phyloP scores from a whole-genome alignment of 2,113 vertebrate genomes.

The Hipposideros armiger region DNA sequence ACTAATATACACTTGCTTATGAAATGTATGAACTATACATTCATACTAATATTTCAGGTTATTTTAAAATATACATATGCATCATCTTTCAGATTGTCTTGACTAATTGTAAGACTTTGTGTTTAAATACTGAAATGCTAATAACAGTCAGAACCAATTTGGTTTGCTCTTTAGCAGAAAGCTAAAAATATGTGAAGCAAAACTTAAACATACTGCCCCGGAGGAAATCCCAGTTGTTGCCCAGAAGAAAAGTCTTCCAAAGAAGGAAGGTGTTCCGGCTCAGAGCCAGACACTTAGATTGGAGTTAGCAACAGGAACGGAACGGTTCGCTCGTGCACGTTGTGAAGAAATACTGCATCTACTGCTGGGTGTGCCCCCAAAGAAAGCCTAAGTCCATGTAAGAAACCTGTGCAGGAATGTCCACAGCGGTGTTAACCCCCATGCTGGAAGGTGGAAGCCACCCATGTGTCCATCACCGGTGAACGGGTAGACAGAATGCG shows the following conservation, averaged over 20 bases:
- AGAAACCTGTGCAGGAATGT: too few relatives aligned
- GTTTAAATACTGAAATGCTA: conserved; percentile 3
- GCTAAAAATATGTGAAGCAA: background rate
- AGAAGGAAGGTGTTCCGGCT: background rate
- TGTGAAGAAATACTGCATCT: background rate
- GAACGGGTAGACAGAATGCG: too few relatives aligned
- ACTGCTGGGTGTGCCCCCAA: too few relatives aligned
- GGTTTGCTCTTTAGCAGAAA: conserved; percentile 28
- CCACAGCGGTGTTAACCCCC: too few relatives aligned
- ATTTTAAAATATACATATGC: background rate
- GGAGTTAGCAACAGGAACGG: background rate
- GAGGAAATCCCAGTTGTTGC: background rate
- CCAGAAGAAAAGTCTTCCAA: background rate
- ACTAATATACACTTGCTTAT: background rate
- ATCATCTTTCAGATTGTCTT: background rate
- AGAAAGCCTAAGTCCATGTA: too few relatives aligned
- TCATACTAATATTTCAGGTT: background rate
- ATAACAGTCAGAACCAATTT: background rate
- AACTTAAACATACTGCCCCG: background rate
- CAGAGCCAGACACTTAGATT: too few relatives aligned
- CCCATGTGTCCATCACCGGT: too few relatives aligned
- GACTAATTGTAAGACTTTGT: background rate
- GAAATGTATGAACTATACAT: background rate
- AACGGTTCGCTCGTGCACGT: background rate
- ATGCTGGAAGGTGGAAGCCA: too few relatives aligned